Percentiles rank a stretch among this genome's conserved stretches.
phyloP scores from a whole-genome alignment of 2,888 invertebrate genomes.

The Agrochola circellaris region DNA sequence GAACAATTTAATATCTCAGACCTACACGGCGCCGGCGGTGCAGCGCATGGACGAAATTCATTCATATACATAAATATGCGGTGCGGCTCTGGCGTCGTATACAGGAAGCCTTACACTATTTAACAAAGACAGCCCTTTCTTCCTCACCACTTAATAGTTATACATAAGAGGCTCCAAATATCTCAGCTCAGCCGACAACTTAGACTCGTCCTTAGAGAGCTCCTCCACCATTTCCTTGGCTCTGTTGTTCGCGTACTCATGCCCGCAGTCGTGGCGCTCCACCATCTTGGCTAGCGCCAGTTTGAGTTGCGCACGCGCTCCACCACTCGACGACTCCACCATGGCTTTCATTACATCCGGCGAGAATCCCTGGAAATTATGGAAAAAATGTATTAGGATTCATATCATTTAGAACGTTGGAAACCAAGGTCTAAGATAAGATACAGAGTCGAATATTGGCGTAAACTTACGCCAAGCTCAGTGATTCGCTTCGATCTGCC shows the following conservation, averaged over 20 bases:
- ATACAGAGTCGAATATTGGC: no score
- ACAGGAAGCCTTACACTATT: no score
- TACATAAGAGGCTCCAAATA: slow-evolving; percentile 91
- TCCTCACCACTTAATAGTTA: slow-evolving; percentile 69
- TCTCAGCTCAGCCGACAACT: slow-evolving; percentile 90
- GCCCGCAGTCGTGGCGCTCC: slow-evolving; percentile 90
- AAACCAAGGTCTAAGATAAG: neutral
- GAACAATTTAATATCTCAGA: no score
- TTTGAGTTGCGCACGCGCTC: slow-evolving; percentile 91
- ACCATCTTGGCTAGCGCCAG: slow-evolving; percentile 90
- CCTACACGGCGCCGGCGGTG: no score
- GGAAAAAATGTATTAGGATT: neutral
- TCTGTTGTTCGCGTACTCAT: slow-evolving; percentile 91
- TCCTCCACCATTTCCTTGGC: slow-evolving; percentile 90
- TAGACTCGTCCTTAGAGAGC: slow-evolving; percentile 90
- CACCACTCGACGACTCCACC: slow-evolving; percentile 89
- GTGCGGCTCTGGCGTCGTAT: no score
- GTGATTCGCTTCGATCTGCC: neutral
- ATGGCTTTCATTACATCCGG: slow-evolving; percentile 90
- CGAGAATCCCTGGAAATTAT: slow-evolving; percentile 90
- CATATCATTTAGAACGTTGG: neutral
- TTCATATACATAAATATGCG: no score
- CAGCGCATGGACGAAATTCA: no score
- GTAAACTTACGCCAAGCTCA: neutral
- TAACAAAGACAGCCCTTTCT: slow-evolving; percentile 33